A percentile compares a stretch with the other conserved stretches of the same genome.
phyloP scores from a whole-genome alignment of 35 echinoderm and acorn worm genomes.

The Apostichopus parvimensis region DNA sequence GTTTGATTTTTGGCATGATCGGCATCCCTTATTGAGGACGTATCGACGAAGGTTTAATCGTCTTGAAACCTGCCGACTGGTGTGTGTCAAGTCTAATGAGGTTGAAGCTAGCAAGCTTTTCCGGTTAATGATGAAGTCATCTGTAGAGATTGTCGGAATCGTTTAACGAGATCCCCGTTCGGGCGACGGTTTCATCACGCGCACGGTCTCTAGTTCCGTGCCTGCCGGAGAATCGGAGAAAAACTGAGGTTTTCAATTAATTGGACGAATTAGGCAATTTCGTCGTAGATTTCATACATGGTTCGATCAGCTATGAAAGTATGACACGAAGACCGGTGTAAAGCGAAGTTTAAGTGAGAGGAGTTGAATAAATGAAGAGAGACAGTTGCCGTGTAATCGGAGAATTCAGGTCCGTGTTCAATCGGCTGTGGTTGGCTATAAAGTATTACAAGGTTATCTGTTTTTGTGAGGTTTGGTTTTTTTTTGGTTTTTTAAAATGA shows the following conservation, averaged over 20 bases:
- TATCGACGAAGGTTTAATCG: background rate
- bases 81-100: constrained; percentile 19
- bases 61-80: constrained; percentile 18
- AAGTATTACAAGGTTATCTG: too few relatives aligned
- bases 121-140: constrained; percentile 17
- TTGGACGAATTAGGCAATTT: too few relatives aligned
- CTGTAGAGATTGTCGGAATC: constrained; percentile 9
- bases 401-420: background rate
- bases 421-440: background rate
- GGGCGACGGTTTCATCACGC: background rate
- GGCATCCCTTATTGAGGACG: too few relatives aligned
- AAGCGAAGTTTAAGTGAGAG: background rate
- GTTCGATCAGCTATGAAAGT: too few relatives aligned
- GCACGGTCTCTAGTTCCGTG: background rate
- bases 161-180: background rate
- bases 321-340: background rate
- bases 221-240: background rate
- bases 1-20: too few relatives aligned
- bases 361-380: background rate
- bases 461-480: too few relatives aligned
- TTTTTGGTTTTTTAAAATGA: too few relatives aligned
- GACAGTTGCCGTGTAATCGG: background rate
- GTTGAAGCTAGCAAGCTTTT: background rate
- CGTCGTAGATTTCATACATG: too few relatives aligned
- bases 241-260: background rate